A percentile compares a stretch with the other conserved stretches of the same genome.
Evolutionary conservation across 1,140 invertebrate species (phyloP).

Genomic region (Bombus ignitus): DNA sequence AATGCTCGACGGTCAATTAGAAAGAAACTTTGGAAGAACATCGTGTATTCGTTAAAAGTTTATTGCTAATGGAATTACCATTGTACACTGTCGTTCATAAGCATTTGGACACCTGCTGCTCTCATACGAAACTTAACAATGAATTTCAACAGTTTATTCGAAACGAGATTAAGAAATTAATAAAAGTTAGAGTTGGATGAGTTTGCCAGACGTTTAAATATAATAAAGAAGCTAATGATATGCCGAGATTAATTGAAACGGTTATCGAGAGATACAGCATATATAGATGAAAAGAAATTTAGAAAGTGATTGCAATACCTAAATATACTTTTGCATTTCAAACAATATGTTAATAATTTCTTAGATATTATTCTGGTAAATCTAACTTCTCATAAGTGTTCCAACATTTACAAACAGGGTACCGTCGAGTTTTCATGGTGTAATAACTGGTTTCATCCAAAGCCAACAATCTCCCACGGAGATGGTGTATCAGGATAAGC

Average conservation of each 20-base stretch:
- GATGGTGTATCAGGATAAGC: slow-evolving; percentile 33
- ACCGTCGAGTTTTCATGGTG: background rate
- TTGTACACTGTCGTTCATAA: background rate
- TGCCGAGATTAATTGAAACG: too few relatives aligned
- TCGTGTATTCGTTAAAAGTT: background rate
- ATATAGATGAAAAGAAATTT: too few relatives aligned
- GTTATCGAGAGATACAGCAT: too few relatives aligned
- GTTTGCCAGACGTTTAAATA: too few relatives aligned
- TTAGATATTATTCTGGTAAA: background rate
- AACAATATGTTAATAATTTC: too few relatives aligned
- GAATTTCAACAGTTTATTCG: too few relatives aligned
- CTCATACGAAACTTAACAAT: background rate
- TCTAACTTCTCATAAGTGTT: background rate
- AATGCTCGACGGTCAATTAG: background rate
- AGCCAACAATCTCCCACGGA: slow-evolving; percentile 17
- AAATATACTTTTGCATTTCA: too few relatives aligned
- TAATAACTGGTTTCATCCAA: background rate
- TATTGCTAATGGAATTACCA: background rate
- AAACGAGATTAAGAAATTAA: too few relatives aligned
- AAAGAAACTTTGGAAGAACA: background rate
- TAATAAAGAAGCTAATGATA: too few relatives aligned
- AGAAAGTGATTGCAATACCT: too few relatives aligned
- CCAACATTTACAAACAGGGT: too few relatives aligned
- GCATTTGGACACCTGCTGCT: background rate
- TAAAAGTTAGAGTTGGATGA: too few relatives aligned